A percentile compares a stretch with the other conserved stretches of the same genome.
Evolutionary conservation across 2,113 vertebrate genomes (phyloP).

Genomic region (Ascaphus truei): DNA sequence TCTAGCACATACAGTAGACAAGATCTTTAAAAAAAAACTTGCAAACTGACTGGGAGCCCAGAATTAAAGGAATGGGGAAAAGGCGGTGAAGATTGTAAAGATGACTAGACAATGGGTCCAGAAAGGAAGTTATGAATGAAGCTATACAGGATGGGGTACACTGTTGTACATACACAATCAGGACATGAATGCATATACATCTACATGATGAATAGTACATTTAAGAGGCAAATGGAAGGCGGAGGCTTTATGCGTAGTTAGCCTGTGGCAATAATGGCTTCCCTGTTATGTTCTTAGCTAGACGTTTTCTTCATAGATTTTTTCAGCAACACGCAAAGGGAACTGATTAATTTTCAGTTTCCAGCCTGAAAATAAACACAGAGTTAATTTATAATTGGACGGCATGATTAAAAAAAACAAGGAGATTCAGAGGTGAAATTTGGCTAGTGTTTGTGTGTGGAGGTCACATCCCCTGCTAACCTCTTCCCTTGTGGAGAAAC

Average conservation of each 20-base stretch:
- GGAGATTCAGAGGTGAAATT: no score
- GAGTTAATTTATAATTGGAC: not conserved
- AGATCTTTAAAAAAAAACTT: no score
- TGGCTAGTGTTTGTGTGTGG: no score
- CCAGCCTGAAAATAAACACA: slow-evolving; percentile 46
- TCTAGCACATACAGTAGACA: no score
- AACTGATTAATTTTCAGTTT: slow-evolving; percentile 41
- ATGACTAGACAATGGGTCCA: no score
- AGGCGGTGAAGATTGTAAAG: no score
- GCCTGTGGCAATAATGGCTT: slow-evolving; percentile 25
- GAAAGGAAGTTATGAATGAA: not conserved
- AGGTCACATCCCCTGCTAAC: no score
- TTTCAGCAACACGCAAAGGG: slow-evolving; percentile 14
- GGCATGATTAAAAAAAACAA: no score
- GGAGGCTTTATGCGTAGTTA: slow-evolving; percentile 37
- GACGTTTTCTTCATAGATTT: slow-evolving; percentile 39
- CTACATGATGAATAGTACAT: not conserved
- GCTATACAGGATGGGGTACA: not conserved
- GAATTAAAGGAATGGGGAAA: no score
- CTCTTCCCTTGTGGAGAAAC: no score
- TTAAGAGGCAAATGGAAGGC: slow-evolving; percentile 38
- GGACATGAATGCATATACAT: slow-evolving; percentile 18
- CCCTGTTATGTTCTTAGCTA: slow-evolving; percentile 39
- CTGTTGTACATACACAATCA: slow-evolving; percentile 29
- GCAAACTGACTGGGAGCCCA: no score